Percentiles rank a stretch among this genome's conserved stretches.
These are phyloP conservation scores for Myotis yumanensis DNA, from an alignment of 2,113 vertebrate genomes.

Conservation along the genomic window DNA sequence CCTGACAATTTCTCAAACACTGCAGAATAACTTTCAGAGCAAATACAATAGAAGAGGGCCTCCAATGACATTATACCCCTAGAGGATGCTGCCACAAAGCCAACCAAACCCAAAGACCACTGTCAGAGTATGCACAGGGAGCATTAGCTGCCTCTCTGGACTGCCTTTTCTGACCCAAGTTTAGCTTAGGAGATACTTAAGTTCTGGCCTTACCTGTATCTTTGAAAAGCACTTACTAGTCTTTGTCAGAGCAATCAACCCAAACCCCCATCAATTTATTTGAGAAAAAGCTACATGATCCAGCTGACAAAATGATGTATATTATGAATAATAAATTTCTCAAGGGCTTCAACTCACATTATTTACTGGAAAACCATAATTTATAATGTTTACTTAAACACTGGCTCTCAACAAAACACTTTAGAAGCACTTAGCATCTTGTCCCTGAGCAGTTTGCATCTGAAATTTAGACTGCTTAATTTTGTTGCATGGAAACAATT, in stretches of 20 bases:
- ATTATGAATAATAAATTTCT: conserved; percentile 84
- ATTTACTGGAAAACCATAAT: conserved; percentile 81
- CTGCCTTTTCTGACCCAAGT: background rate
- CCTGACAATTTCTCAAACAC: background rate
- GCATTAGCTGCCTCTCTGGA: background rate
- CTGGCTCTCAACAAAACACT: conserved; percentile 82
- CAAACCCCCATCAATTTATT: conserved; percentile 70
- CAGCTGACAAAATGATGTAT: conserved; percentile 80
- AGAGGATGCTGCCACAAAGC: background rate
- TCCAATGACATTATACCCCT: background rate
- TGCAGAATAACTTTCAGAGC: background rate
- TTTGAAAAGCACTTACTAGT: conserved; percentile 50
- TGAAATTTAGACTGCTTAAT: conserved; percentile 81
- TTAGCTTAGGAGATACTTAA: background rate
- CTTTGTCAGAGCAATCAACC: background rate
- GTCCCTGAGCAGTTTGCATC: conserved; percentile 78
- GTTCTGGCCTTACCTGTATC: background rate
- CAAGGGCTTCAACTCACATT: conserved; percentile 74
- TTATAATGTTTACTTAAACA: conserved; percentile 86
- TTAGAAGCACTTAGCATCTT: conserved; percentile 82
- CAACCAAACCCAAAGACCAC: background rate
- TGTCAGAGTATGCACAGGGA: background rate
- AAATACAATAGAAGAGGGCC: background rate
- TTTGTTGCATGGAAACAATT: conserved; percentile 68
- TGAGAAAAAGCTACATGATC: conserved; percentile 74